Evolutionary conservation across 2,797 vertebrate species (phyloP), one percentile per base, ranked within the genome.

Genomic region (Sandelia bainsii): DNA sequence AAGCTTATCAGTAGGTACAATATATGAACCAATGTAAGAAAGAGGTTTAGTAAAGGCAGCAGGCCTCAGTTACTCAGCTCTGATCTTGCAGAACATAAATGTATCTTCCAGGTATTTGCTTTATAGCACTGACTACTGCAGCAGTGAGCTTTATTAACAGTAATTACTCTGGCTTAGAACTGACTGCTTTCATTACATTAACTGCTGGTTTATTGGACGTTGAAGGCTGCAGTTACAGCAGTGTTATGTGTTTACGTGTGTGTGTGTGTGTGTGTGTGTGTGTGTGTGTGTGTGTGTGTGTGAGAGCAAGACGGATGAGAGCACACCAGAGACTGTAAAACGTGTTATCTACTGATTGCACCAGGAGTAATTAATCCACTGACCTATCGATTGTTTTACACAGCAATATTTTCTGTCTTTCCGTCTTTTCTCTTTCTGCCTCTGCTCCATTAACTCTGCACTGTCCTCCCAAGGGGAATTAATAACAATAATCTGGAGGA

Each of bases 401-500:
- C 70, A 29, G 79, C 54, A 2, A 44, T 75, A 80, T 74, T 80
- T 76, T 77, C 44, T 42, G 23, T 68, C 67, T 48, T 16, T 51
- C 58, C 59, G 46, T 32, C 19, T 69, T 61, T 60, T 56, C 69
- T 64, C 50, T 61, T 34, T 79, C 62, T 69, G 37, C n/a, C 34
- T 69, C 51, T 29, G 71, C 72, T 53, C 83, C 69, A 79, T 89
- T 89, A 86, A 75, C 74, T 75, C 69, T 76, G 49, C 19, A 1
- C 52, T 64, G 45, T 88, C 65, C 64, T 70, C 74, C 52, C 72
- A 80, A 94, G 93, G 84, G 93, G 92, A 69, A 91, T 92, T 83
- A 92, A 93, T 60, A 94, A 94, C 84, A 94, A 93, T 80, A 90
- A 89, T 62, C 83, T 93, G 81, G 93, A 93, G 68, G 87, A 92